Evolutionary conservation across 2,797 vertebrate genomes (phyloP), one percentile per base, ranked within the genome.

Genomic region (Danio albolineatus): DNA sequence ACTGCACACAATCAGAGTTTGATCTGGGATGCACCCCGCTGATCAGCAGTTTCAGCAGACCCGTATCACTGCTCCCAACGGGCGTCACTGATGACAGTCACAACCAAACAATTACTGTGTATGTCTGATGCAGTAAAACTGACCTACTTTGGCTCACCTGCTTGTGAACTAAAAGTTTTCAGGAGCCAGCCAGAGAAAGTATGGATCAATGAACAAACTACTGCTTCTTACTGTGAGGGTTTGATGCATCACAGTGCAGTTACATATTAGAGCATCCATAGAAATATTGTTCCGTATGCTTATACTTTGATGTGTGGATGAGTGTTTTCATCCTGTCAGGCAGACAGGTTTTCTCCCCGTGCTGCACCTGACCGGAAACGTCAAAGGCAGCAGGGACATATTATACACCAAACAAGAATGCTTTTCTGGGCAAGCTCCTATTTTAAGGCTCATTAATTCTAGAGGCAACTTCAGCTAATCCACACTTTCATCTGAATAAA

Each of bases 391-490:
- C 60, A 71, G 72, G 19, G 21, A 62, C 46, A 61, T 67, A 38
- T 65, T 53, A 61, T 64, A 57, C 54, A 41, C 60, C 64, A 69
- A 72, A 79, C 65, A 81, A 83, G 79, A 61, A 65, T 76, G 43
- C 61, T 19, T 84, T 84, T 83, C 74, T 76, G 56, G 83, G 54
- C 48, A 62, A 73, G 80, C 59, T 38, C 72, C 76, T 76, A 84
- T 86, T 83, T 84, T 74, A 66, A 51, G 28, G 72, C 71, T 86
- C 83, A 86, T 86, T 84, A 84, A 73, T 80, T 81, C 36, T 82
- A 65, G 80, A 84, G 51, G 67, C 80, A 76, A 60, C 78, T 53
- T 74, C 71, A 80, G 72, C 62, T 85, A 43, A 83, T 83, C 73
- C 67, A 46, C 46, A 13, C 78, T 64, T 39, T 12, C 49, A 67